Base-by-base conservation (phyloP, 2,113 vertebrate genomes). In the Nothobranchius kuhntae region DNA sequence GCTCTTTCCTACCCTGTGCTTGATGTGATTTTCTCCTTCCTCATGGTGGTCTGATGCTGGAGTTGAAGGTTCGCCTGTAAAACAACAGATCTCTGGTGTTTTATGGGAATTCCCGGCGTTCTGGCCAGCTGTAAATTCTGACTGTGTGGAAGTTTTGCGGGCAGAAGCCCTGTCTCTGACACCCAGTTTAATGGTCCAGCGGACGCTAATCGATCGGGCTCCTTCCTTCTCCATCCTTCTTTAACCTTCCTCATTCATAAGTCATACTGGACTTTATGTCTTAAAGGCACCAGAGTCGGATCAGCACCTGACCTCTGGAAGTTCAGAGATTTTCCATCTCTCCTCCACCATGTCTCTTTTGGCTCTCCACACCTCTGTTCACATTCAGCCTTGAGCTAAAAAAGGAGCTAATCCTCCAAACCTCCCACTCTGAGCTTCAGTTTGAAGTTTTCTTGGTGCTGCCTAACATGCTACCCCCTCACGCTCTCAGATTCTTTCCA, bases 111-210 rank as follows among this genome's bases (percentile, higher is more conserved):
- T 63, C 71, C 68, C 51, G 26, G 15, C 36, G 68, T 1, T 7
- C 56, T 47, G 72, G 36, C 57, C 63, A 1, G 77, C 57, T 67
- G 83, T 86, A 88, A 86, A 88, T 86, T 50, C 0, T 38, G 59
- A 30, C 3, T 26, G 15, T 0, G 46, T 17, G 65, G 76, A 60
- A 54, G 73, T 80, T 9, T 54, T 65, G 59, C 74, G 73, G 74
- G 81, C 79, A 82, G 81, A 65, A 78, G 59, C 57, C 72, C 63
- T 14, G 77, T 76, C 64, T 81, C 74, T 69, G 86, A 84, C 79
- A 82, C 72, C 72, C 71, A 73, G 81, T 81, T 84, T 82, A 82
- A 86, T 84, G 83, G 86, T 86, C 73, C 76, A 66, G 9, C 63
- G 17, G 77, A 57, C 26, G 62, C 83, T 55, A 74, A 86, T 88